Evolutionary conservation across 2,113 vertebrate species (phyloP).

Genomic region (Cygnus buccinator): DNA sequence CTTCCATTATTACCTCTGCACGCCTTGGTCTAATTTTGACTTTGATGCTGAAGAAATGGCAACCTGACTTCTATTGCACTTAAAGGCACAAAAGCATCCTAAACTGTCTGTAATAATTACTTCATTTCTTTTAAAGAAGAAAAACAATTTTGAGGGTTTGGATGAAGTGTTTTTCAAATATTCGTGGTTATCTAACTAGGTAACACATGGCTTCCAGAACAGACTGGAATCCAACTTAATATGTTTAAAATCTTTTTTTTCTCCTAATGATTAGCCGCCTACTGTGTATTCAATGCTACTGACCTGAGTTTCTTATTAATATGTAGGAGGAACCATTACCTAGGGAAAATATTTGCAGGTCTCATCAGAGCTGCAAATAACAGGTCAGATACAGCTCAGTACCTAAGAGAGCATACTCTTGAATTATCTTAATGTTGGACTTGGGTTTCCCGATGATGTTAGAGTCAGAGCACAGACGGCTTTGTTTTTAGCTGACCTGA

Average conservation of each 20-base stretch:
- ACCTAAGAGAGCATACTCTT: background rate
- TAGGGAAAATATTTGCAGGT: background rate
- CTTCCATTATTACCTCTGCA: slow-evolving; percentile 50
- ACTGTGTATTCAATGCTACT: background rate
- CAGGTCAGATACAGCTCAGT: background rate
- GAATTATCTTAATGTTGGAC: background rate
- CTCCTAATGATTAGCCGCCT: background rate
- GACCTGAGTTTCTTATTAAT: background rate
- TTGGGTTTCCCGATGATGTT: background rate
- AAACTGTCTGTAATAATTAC: background rate
- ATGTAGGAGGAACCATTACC: rapidly evolving
- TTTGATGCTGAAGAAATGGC: background rate
- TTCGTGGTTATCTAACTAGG: background rate
- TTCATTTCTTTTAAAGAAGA: background rate
- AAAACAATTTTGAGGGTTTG: background rate
- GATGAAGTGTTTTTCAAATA: background rate
- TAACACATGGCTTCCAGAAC: background rate
- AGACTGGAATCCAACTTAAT: background rate
- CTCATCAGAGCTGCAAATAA: background rate
- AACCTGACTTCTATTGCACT: background rate
- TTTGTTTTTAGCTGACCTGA: background rate
- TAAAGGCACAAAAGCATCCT: background rate
- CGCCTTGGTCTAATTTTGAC: slow-evolving; percentile 49
- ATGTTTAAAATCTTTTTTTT: background rate
- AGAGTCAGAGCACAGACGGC: background rate